These are phyloP conservation scores for Atethmia centrago DNA, from an alignment of 2,888 invertebrate species.

Conservation along the genomic window DNA sequence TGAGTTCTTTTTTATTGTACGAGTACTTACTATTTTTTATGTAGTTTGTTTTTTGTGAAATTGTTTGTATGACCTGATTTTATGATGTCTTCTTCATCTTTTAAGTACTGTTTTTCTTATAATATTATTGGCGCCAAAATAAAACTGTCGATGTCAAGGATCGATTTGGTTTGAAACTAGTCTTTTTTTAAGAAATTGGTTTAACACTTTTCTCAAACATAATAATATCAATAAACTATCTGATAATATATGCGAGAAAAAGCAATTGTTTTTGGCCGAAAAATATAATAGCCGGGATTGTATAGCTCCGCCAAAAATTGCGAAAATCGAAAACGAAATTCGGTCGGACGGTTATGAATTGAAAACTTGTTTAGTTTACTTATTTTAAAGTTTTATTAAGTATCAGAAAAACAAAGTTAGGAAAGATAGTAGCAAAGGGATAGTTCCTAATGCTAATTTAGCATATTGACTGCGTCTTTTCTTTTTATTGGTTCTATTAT, in stretches of 20 bases:
- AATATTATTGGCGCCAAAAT: not conserved
- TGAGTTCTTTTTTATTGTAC: slow-evolving; percentile 13
- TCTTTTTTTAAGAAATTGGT: no score
- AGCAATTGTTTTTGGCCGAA: no score
- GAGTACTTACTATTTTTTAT: not conserved
- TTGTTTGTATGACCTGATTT: not conserved
- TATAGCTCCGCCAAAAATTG: not conserved
- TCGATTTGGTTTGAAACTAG: not conserved
- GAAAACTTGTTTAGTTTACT: not conserved
- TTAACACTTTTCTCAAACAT: not conserved
- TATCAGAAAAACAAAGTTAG: not conserved
- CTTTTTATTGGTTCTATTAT: not conserved
- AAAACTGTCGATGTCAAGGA: not conserved
- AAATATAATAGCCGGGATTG: not conserved
- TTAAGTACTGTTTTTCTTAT: not conserved
- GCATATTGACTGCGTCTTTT: not conserved
- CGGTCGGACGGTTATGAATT: no score
- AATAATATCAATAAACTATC: no score
- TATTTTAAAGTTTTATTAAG: not conserved
- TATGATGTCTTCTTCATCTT: not conserved
- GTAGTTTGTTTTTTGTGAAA: not conserved
- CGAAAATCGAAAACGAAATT: not conserved
- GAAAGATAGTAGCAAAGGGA: not conserved
- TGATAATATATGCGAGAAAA: not conserved
- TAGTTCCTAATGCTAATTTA: not conserved